Conservation (phyloP, 2,113 vertebrate species). For the Vulpes ferrilata region DNA sequence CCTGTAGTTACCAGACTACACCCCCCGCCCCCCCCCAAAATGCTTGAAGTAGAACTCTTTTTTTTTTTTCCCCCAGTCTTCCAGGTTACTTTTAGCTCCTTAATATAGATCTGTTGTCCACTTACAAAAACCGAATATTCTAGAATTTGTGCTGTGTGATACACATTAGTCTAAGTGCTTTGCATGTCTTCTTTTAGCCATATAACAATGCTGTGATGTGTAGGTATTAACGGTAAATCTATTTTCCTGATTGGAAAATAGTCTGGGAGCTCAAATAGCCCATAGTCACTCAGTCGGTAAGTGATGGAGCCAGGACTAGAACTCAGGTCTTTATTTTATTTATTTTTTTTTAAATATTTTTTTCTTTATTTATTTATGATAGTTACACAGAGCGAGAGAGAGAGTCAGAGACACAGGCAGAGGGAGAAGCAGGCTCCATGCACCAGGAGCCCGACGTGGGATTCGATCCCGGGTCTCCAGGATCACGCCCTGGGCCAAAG, state of each 20-base stretch:
- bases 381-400: no score
- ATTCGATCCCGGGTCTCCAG: no score
- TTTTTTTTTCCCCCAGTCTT: slow-evolving; percentile 21
- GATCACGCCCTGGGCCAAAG: no score
- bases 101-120: neutral
- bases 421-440: no score
- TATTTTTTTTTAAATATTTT: no score
- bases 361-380: no score
- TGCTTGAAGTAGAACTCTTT: neutral
- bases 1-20: neutral
- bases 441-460: no score
- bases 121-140: neutral
- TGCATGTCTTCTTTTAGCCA: neutral
- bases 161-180: neutral
- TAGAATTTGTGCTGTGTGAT: neutral
- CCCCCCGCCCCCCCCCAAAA: neutral
- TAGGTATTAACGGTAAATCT: neutral
- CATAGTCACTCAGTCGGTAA: neutral
- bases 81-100: neutral
- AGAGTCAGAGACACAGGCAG: no score
- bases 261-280: neutral
- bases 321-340: neutral
- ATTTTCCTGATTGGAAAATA: neutral
- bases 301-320: neutral
- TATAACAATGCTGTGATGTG: neutral